Percentiles rank a stretch among this genome's conserved stretches.
phyloP scores from a whole-genome alignment of 2,113 vertebrate species.

The Tretioscincus oriximinensis region DNA sequence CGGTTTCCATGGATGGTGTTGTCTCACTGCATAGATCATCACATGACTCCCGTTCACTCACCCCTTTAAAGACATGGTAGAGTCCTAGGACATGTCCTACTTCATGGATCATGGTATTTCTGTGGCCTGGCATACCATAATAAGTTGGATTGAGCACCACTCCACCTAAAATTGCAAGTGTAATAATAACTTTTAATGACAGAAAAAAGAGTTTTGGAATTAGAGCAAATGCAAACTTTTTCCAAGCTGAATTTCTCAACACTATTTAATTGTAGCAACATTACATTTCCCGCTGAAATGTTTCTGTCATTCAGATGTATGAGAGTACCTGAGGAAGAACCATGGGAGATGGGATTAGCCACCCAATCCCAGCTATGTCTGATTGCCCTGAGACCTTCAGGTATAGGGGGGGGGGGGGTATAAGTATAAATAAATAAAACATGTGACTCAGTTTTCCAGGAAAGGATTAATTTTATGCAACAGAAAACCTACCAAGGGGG shows the following conservation, averaged over 20 bases:
- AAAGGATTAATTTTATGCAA: neutral
- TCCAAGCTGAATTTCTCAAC: neutral
- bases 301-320: neutral
- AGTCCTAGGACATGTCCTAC: constrained; percentile 94
- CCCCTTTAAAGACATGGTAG: constrained; percentile 97
- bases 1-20: constrained; percentile 90
- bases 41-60: constrained; percentile 94
- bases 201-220: fast-evolving
- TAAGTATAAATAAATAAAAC: no score
- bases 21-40: constrained; percentile 94
- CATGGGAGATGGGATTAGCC: neutral
- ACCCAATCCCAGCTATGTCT: no score
- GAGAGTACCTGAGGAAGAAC: neutral
- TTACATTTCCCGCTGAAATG: neutral
- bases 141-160: constrained; percentile 94
- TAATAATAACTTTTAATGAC: neutral
- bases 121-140: constrained; percentile 86
- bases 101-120: constrained; percentile 96
- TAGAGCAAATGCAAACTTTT: neutral
- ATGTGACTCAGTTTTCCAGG: neutral
- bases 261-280: neutral
- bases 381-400: no score
- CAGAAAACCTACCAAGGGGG: no score
- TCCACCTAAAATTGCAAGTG: constrained; percentile 79
- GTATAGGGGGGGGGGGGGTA: no score